phyloP scores from a whole-genome alignment of 1,140 invertebrate genomes.

The Rhynchophorus ferrugineus region DNA sequence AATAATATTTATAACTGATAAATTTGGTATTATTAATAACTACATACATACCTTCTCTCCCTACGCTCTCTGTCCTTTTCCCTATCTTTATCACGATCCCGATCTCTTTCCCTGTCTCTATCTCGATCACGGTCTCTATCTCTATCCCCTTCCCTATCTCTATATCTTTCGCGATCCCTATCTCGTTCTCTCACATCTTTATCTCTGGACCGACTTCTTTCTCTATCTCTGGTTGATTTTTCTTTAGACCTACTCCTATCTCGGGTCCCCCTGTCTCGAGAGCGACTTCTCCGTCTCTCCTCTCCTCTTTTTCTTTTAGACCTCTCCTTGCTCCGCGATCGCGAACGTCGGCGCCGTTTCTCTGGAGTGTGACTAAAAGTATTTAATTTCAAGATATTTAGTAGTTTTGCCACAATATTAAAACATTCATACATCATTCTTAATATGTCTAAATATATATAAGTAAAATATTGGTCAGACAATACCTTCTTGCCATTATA shows the following conservation, averaged over 20 bases:
- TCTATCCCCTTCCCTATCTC: conserved; percentile 22
- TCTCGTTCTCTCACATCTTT: conserved; percentile 15
- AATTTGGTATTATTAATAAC: too few species aligned
- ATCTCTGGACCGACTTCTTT: conserved; percentile 17
- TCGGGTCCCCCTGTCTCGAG: conserved; percentile 11
- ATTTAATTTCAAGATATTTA: too few species aligned
- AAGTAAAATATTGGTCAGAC: too few species aligned
- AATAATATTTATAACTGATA: too few species aligned
- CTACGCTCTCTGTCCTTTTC: conserved; percentile 13
- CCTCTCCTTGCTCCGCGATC: conserved; percentile 34
- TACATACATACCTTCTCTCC: neutral
- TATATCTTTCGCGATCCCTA: conserved; percentile 11
- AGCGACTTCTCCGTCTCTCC: conserved; percentile 12
- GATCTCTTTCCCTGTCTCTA: conserved; percentile 7
- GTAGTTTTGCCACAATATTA: too few species aligned
- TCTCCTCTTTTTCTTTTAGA: conserved; percentile 26
- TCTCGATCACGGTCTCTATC: conserved; percentile 8
- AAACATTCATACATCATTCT: too few species aligned
- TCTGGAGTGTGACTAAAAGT: conserved; percentile 21
- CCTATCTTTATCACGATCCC: conserved; percentile 3
- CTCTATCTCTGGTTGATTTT: conserved; percentile 13
- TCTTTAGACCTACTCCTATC: conserved; percentile 18
- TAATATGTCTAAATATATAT: too few species aligned
- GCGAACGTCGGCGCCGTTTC: conserved; percentile 27
- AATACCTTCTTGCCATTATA: conserved; percentile 5